phyloP scores from a whole-genome alignment of 30 jellyfish, hydroid and myxozoan genomes.

The Clytia hemisphaerica region DNA sequence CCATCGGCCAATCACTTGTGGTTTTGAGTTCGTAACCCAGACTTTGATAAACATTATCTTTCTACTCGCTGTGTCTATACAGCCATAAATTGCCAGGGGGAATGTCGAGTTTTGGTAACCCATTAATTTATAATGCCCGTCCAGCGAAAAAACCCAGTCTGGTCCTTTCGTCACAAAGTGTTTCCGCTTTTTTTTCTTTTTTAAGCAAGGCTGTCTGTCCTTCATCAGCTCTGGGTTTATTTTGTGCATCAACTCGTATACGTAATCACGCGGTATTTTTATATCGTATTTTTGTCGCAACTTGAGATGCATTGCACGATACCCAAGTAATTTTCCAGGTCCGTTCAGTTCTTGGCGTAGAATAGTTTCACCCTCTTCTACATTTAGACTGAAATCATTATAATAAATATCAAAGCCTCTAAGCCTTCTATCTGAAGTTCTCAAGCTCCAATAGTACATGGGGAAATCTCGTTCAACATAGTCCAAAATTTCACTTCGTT shows the following conservation, averaged over 20 bases:
- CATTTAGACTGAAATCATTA: too few species aligned
- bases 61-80: constrained; percentile 56
- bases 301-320: constrained; percentile 45
- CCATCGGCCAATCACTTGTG: constrained; percentile 31
- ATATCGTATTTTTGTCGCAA: constrained; percentile 25
- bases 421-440: too few species aligned
- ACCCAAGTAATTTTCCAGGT: constrained; percentile 46
- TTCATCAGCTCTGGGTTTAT: constrained; percentile 31
- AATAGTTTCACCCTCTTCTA: too few species aligned
- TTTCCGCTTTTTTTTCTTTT: constrained; percentile 22
- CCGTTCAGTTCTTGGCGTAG: too few species aligned
- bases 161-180: constrained; percentile 38
- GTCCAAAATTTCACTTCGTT: too few species aligned
- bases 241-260: constrained; percentile 28
- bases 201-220: constrained; percentile 15
- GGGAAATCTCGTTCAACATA: too few species aligned
- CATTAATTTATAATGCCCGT: constrained; percentile 38
- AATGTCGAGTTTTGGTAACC: constrained; percentile 34
- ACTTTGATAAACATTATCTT: constrained; percentile 30
- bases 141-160: constrained; percentile 37
- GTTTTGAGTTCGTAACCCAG: constrained; percentile 40
- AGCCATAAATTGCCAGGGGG: constrained; percentile 50
- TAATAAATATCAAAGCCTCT: too few species aligned
- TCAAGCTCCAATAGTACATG: constrained; percentile 30
- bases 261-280: constrained; percentile 28